Evolutionary conservation across 2,797 vertebrate genomes (phyloP).

Genomic region (Labeo calbasu): DNA sequence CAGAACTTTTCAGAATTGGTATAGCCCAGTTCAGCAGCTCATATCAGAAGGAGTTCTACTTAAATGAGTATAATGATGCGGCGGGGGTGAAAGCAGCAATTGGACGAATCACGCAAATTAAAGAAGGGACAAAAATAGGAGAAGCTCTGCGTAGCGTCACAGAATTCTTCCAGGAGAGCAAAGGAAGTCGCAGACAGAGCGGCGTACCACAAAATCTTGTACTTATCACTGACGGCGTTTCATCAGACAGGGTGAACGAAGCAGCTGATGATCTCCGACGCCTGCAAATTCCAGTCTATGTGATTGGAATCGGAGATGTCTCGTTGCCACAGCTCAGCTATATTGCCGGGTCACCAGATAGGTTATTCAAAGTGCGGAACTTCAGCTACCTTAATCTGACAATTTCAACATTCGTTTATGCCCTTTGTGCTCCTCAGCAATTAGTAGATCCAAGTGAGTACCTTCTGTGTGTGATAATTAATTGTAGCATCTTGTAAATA

Average conservation of each 20-base stretch:
- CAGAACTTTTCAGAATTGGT: slow-evolving; percentile 73
- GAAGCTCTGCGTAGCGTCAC: slow-evolving; percentile 69
- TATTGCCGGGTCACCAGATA: slow-evolving; percentile 71
- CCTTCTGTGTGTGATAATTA: slow-evolving; percentile 9
- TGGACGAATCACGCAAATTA: slow-evolving; percentile 61
- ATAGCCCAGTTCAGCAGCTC: slow-evolving; percentile 80
- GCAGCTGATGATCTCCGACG: slow-evolving; percentile 69
- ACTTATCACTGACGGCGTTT: slow-evolving; percentile 82
- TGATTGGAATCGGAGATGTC: slow-evolving; percentile 75
- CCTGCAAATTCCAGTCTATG: slow-evolving; percentile 75
- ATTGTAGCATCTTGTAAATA: not conserved
- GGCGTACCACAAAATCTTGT: slow-evolving; percentile 79
- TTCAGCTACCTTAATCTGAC: slow-evolving; percentile 70
- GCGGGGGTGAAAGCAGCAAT: slow-evolving; percentile 67
- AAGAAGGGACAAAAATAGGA: slow-evolving; percentile 70
- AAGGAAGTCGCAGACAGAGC: slow-evolving; percentile 70
- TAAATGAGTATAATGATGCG: slow-evolving; percentile 66
- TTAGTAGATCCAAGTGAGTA: not conserved
- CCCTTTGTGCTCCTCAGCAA: slow-evolving; percentile 61
- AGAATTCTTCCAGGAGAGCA: slow-evolving; percentile 73
- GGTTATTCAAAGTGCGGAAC: slow-evolving; percentile 70
- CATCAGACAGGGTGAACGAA: slow-evolving; percentile 70
- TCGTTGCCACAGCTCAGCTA: slow-evolving; percentile 73
- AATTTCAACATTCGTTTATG: slow-evolving; percentile 68
- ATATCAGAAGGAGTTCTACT: slow-evolving; percentile 76